Conservation (phyloP, 2,888 invertebrate genomes). For the Andrena haemorrhoa region DNA sequence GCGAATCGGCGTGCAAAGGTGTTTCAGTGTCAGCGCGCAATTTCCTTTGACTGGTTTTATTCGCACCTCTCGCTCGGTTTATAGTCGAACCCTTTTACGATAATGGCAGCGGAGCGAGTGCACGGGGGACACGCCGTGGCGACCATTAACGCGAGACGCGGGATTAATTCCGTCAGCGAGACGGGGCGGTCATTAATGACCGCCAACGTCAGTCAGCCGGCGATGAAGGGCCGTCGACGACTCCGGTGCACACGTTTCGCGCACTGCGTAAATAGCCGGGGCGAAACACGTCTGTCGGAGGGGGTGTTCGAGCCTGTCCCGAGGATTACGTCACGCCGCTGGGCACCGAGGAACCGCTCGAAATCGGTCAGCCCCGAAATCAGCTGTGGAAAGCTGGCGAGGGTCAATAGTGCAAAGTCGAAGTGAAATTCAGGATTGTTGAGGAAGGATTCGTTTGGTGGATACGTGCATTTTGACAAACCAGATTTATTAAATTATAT, state of each 20-base stretch:
- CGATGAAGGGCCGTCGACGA: background rate
- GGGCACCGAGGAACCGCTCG: background rate
- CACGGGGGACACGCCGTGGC: background rate
- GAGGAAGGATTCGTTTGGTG: no score
- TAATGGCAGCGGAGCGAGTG: constrained; percentile 12
- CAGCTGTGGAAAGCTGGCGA: background rate
- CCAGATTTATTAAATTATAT: no score
- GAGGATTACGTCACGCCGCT: constrained; percentile 21
- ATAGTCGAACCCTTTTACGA: constrained; percentile 15
- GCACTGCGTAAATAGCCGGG: constrained; percentile 25
- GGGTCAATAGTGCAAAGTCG: no score
- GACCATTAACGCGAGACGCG: background rate
- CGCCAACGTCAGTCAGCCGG: background rate
- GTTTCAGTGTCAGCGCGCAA: background rate
- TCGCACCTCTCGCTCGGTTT: background rate
- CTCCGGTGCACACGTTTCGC: constrained; percentile 13
- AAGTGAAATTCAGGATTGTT: no score
- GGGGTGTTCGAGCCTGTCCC: no score
- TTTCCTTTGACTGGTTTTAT: constrained; percentile 6
- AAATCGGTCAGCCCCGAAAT: constrained; percentile 1
- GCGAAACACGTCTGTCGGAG: background rate
- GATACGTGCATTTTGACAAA: no score
- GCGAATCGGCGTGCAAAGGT: no score
- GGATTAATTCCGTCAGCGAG: constrained; percentile 25
- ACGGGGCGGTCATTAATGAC: background rate